Evolutionary conservation across 2,888 invertebrate species (phyloP), one percentile per base, ranked within the genome.

Genomic region (Ariolimax columbianus): DNA sequence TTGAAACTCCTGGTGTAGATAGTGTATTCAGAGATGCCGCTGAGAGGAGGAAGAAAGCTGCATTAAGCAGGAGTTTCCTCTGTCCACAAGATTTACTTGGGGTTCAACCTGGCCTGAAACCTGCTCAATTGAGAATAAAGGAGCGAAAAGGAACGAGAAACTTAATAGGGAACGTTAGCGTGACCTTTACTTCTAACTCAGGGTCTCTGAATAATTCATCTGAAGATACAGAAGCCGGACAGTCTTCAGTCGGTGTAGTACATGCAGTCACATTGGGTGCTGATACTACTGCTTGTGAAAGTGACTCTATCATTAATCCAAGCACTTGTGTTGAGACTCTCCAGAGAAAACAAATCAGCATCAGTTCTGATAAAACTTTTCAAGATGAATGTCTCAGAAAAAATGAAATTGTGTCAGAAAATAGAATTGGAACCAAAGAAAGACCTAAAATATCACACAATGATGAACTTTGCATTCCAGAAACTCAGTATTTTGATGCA

Each of bases 1-100:
- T 90, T 33, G 91, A 91, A 82, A 91, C 91, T 6, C 91, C 91
- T 59, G 88, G 90, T 33, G 86, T 80, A 40, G 83, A 86, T 33
- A 84, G 86, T n/a, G 43, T 70, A 11, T 17, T 77, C 1, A 87
- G 88, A 79, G 68, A 40, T 47, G 63, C 83, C 14, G 43, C 70
- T n/a, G 30, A 23, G 7, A 38, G 75, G 26, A 55, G 47, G 14
- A 77, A 33, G 36, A 59, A 75, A 51, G 30, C 19, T 72, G 9
- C 77, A 23, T 87, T 88, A 70, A 87, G 88, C 40, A 85, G 91
- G 82, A 91, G 91, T 84, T 91, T 91, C 80, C 81, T 91, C 33
- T 87, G 89, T 17, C 86, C 89, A 11, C 63, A 85, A 7, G 70
- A 87, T 2, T 84, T 87, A 51, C 75, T 90, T 51, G 86, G 82